Base-by-base conservation (phyloP, 2,797 vertebrate genomes). In the Glyptemys insculpta region DNA sequence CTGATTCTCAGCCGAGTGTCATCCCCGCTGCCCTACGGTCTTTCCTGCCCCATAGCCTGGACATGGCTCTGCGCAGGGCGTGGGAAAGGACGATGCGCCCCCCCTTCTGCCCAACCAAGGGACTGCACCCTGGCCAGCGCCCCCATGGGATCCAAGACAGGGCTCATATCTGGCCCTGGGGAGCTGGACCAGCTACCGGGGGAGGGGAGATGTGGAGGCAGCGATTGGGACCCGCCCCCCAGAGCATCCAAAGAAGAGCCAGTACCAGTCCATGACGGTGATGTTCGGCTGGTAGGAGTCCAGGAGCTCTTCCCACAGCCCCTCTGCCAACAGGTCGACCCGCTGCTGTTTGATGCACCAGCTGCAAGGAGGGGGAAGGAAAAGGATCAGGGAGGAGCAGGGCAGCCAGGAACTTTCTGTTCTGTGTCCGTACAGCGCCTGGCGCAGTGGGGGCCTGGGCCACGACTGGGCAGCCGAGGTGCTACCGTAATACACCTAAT, bases 331-430 rank as follows among this genome's bases (percentile, higher is more conserved):
- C 78, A 99, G 98, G 93, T 99, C 98, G 87, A 99, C 97, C 1
- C 97, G 59, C 97, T 99, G 99, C 95, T 99, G 98, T 98, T 99
- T 97, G 94, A 98, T 93, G 4, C 99, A 99, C 99, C 99, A 99
- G 97, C 99, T 99, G 97, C 86, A 72, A 50, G 87, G 54, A n/a
- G 18, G 14, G 19, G 41, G 37, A 19, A 23, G 15, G 53, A 9
- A 21, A 23, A 19, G 37, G n/a, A 12, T 25, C n/a, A 72, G n/a
- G 65, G 37, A 23, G 18, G 19, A 72, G 79, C 16, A 4, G 34
- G 10, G 19, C 0, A 23, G 3, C 5, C 1, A 2, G 85, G 25
- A n/a, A 11, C 9, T 11, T 72, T 41, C 68, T 25, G 37, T 41
- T 19, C 68, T 41, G 21, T 25, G 19, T 68, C 59, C 0, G 10